Percentiles rank a stretch among this genome's conserved stretches.
Evolutionary conservation across 2,113 vertebrate species (phyloP).

Genomic region (Dromiciops gliroides): DNA sequence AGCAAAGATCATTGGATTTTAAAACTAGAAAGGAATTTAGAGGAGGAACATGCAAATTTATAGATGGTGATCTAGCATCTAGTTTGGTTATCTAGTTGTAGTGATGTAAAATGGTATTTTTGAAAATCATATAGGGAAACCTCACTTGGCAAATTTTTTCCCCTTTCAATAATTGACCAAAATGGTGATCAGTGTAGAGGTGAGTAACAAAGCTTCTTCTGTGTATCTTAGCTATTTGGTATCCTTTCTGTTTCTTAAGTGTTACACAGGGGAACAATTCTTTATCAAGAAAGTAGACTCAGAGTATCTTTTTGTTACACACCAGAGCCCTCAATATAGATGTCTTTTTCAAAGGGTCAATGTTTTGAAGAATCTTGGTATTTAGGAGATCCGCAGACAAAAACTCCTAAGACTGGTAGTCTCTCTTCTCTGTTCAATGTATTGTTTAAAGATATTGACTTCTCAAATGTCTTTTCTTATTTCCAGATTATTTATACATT

Average conservation of each 20-base stretch:
- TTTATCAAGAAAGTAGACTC: constrained; percentile 66
- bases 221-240: not conserved
- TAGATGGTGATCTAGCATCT: not conserved
- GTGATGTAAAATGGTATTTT: constrained; percentile 9
- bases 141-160: not conserved
- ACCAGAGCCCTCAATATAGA: constrained; percentile 62
- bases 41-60: constrained; percentile 17
- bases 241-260: not conserved
- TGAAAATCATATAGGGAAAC: not conserved
- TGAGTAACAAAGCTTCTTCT: not conserved
- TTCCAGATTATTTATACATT: not conserved
- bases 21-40: not conserved
- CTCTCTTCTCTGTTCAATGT: not conserved
- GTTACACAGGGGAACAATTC: constrained; percentile 63
- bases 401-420: constrained; percentile 29
- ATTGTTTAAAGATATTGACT: constrained; percentile 16
- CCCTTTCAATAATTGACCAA: constrained; percentile 43
- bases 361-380: not conserved
- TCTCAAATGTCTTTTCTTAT: not conserved
- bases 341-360: constrained; percentile 14
- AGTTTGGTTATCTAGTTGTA: too few species aligned
- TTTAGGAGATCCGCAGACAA: not conserved
- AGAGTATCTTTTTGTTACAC: constrained; percentile 43
- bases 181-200: constrained; percentile 12
- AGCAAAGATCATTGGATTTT: not conserved